Conservation (phyloP, 2,888 invertebrate species). For the Macrophya alboannulata region DNA sequence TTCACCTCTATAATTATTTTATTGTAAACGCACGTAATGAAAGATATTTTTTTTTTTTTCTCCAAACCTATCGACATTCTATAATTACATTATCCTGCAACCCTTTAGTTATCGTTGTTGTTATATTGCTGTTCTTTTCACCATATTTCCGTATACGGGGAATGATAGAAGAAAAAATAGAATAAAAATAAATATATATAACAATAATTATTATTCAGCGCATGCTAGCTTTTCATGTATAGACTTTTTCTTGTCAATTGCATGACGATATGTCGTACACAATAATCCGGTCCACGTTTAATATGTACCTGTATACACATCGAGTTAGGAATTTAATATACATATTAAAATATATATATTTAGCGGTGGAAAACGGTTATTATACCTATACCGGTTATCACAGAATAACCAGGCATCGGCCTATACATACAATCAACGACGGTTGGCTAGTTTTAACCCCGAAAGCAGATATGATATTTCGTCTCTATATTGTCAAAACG, state of each 20-base stretch:
- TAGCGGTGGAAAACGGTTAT: not conserved
- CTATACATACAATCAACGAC: not conserved
- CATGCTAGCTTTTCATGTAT: conserved; percentile 36
- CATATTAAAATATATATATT: not conserved
- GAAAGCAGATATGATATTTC: not conserved
- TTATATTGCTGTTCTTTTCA: conserved; percentile 19
- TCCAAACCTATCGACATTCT: conserved; percentile 14
- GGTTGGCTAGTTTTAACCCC: not conserved
- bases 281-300: not conserved
- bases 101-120: conserved; percentile 13
- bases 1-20: not conserved
- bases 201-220: not conserved
- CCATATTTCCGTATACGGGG: not conserved
- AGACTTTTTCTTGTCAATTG: not conserved
- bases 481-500: conserved; percentile 4
- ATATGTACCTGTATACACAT: not conserved
- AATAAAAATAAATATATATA: no score
- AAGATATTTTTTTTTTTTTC: no score
- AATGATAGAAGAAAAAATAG: not conserved
- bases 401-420: not conserved
- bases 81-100: not conserved
- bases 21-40: not conserved
- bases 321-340: not conserved
- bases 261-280: not conserved
- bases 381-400: not conserved